Conservation (phyloP, 2,888 invertebrate species). For the Nephrocerus scutellatus region DNA sequence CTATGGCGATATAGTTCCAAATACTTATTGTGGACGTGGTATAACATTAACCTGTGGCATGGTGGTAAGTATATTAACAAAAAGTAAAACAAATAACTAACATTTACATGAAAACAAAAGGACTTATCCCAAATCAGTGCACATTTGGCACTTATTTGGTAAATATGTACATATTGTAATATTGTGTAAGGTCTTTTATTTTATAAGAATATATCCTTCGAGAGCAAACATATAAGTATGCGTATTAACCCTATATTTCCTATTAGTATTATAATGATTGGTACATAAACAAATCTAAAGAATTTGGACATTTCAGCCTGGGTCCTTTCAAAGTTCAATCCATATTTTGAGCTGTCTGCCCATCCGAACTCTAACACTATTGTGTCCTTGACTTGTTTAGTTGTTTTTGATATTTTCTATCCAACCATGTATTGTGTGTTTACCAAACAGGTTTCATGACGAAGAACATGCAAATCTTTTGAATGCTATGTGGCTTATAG, state of each 20-base stretch:
- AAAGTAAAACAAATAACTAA: not conserved
- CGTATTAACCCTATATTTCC: too few relatives aligned
- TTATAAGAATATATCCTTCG: conserved; percentile 18
- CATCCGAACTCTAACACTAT: too few relatives aligned
- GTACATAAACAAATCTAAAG: too few relatives aligned
- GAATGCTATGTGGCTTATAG: conserved; percentile 99
- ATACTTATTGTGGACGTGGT: conserved; percentile 98
- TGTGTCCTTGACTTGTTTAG: conserved; percentile 12
- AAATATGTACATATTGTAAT: too few relatives aligned
- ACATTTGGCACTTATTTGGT: too few relatives aligned
- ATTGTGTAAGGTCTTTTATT: too few relatives aligned
- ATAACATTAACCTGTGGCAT: conserved; percentile 98
- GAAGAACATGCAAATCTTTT: conserved; percentile 97
- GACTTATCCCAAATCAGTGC: too few relatives aligned
- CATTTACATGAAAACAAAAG: too few relatives aligned
- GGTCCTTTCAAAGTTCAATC: too few relatives aligned
- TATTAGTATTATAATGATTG: too few relatives aligned
- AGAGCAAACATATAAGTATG: conserved; percentile 22
- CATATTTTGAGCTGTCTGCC: too few relatives aligned
- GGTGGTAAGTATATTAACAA: conserved; percentile 74
- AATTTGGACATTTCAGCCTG: too few relatives aligned
- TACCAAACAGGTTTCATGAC: conserved; percentile 80
- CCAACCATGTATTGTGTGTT: conserved; percentile 22
- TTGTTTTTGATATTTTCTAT: conserved; percentile 13
- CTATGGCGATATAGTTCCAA: conserved; percentile 99